A percentile compares a stretch with the other conserved stretches of the same genome.
Conservation (phyloP, 2,888 invertebrate species). For the Nysson spinosus region DNA sequence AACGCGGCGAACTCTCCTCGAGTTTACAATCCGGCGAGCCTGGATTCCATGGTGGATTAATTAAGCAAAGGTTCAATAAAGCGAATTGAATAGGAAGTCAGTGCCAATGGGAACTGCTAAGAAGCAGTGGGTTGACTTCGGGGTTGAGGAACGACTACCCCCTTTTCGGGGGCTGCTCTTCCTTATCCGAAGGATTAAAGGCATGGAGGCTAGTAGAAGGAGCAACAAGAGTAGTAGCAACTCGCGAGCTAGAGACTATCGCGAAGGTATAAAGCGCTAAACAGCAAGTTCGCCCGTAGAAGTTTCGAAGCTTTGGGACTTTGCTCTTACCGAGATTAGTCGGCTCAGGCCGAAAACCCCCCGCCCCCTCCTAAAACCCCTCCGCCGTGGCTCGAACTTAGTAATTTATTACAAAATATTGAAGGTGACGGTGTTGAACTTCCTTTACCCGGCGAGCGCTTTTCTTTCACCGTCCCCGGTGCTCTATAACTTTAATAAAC, state of each 20-base stretch:
- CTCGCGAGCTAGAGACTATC: slow-evolving; percentile 36
- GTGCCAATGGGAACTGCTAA: slow-evolving; percentile 1
- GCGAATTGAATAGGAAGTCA: slow-evolving; percentile 13
- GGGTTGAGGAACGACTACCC: slow-evolving; percentile 8
- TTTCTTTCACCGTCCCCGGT: background rate
- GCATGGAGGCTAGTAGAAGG: slow-evolving; percentile 22
- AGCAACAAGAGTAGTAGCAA: slow-evolving; percentile 12
- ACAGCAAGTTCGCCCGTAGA: slow-evolving; percentile 49
- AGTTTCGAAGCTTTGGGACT: slow-evolving; percentile 56
- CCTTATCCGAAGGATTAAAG: slow-evolving; percentile 47
- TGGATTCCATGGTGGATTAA: slow-evolving; percentile 24
- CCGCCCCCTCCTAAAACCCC: background rate
- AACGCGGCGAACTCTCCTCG: slow-evolving; percentile 4
- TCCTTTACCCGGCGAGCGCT: background rate
- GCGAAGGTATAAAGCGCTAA: slow-evolving; percentile 52
- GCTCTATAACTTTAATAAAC: background rate
- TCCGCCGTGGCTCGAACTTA: slow-evolving; percentile 37
- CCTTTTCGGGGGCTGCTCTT: slow-evolving; percentile 6
- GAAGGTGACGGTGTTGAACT: slow-evolving; percentile 39
- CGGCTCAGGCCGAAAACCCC: slow-evolving; percentile 24
- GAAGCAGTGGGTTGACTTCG: background rate
- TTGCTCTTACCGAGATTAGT: slow-evolving; percentile 61
- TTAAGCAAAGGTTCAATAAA: slow-evolving; percentile 25
- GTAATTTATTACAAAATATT: slow-evolving; percentile 67
- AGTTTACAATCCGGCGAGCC: slow-evolving; percentile 9